Base-by-base conservation (phyloP, 2,113 vertebrate genomes). In the Corydoras maculifer region DNA sequence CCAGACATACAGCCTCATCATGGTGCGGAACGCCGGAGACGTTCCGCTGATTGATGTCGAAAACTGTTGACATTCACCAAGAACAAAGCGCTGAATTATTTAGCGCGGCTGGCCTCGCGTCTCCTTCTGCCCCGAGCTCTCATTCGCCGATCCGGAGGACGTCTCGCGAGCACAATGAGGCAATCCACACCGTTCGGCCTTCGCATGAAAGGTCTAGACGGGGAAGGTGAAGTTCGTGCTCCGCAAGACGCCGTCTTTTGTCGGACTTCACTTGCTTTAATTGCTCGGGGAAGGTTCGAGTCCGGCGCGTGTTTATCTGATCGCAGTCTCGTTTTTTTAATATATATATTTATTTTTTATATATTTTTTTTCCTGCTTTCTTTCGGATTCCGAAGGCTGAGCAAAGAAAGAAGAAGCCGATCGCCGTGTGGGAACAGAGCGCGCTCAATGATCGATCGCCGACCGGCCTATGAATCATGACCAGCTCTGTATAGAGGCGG, bases 401-500 rank as follows among this genome's bases (percentile, higher is more conserved):
- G 3, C 3, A 6, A 31, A 32, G 5, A 43, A 43, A 4, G 7
- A 35, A 35, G 32, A 43, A 0, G 7, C 35, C 7, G 35, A 43
- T 43, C 5, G 8, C 13, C 32, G 3, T 25, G 51, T 13, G 3
- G 25, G 2, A 31, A 48, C 14, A 35, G 8, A 1, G 2, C n/a
- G 30, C 2, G 3, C 13, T 69, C 31, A 15, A 50, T n/a, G 11
- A 31, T 31, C 43, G 14, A 57, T 72, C 25, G 32, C 11, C 11
- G 31, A 29, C 9, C 11, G 53, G 50, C 13, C 10, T 59, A 12
- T 63, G 65, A 69, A 66, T 77, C 62, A 53, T 65, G 10, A 32
- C 65, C 29, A 55, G 62, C 55, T 49, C 43, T 3, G 61, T 62
- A 70, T 50, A 35, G 18, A 2, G 18, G 18, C 18, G 18, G 18